phyloP scores from a whole-genome alignment of 1,140 invertebrate species.

The Holcopasites calliopsidis region DNA sequence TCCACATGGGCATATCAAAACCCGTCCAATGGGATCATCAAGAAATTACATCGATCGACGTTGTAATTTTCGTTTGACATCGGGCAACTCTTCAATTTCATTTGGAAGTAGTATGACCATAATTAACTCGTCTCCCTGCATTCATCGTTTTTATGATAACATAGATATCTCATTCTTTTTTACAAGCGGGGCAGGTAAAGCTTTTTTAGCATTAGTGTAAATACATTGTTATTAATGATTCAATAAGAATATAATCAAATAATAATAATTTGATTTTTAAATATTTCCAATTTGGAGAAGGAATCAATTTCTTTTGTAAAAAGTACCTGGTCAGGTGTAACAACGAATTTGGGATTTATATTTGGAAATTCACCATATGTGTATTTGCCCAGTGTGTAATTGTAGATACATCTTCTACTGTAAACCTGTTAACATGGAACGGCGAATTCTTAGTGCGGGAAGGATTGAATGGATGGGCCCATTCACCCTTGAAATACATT shows the following conservation, averaged over 20 bases:
- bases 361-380: constrained; percentile 69
- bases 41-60: too few species aligned
- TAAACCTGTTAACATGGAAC: constrained; percentile 79
- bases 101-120: constrained; percentile 85
- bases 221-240: too few species aligned
- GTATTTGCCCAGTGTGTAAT: constrained; percentile 77
- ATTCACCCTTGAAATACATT: constrained; percentile 92
- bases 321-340: constrained; percentile 80
- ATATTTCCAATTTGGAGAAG: too few species aligned
- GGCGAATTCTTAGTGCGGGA: constrained; percentile 79
- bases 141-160: too few species aligned
- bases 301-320: too few species aligned
- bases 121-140: constrained; percentile 80
- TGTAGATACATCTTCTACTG: constrained; percentile 75
- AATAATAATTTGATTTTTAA: too few species aligned
- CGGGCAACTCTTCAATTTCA: constrained; percentile 78
- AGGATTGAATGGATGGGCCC: constrained; percentile 85
- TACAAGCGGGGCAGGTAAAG: too few species aligned
- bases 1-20: too few species aligned
- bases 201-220: too few species aligned
- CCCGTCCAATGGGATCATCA: too few species aligned
- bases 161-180: too few species aligned
- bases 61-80: constrained; percentile 76
- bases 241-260: too few species aligned
- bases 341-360: constrained; percentile 76